Conservation (phyloP, 2,888 invertebrate genomes). For the Cynaeus angustus region DNA sequence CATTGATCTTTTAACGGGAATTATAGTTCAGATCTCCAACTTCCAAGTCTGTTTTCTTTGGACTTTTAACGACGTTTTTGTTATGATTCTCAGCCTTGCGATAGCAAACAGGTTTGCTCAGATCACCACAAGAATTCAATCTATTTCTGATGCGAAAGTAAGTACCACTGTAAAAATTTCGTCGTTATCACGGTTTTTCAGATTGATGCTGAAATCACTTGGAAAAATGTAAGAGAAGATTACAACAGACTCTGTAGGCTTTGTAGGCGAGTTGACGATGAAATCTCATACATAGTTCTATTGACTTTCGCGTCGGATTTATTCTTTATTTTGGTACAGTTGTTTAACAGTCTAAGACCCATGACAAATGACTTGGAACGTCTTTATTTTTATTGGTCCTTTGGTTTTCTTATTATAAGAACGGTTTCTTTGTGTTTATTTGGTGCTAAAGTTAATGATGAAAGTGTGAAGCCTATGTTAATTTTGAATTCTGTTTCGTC, state of each 20-base stretch:
- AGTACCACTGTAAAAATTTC: neutral
- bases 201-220: conserved; percentile 77
- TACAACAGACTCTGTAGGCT: conserved; percentile 78
- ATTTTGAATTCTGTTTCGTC: conserved; percentile 79
- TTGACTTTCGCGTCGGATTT: conserved; percentile 81
- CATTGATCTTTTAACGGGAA: conserved; percentile 50
- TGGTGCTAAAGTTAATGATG: conserved; percentile 66
- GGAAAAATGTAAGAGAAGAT: conserved; percentile 79
- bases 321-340: conserved; percentile 82
- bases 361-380: conserved; percentile 58
- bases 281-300: conserved; percentile 78
- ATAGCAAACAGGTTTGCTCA: conserved; percentile 77
- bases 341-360: conserved; percentile 77
- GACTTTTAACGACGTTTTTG: conserved; percentile 82
- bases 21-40: conserved; percentile 69
- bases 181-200: conserved; percentile 57
- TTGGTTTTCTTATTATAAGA: conserved; percentile 67
- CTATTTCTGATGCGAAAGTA: conserved; percentile 51
- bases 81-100: conserved; percentile 81
- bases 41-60: conserved; percentile 72
- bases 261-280: conserved; percentile 76
- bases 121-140: conserved; percentile 52
- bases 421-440: conserved; percentile 63
- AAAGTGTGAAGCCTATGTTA: conserved; percentile 62
- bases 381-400: conserved; percentile 63